Conservation (phyloP, 2,888 invertebrate genomes). For the Lasius fuliginosus region DNA sequence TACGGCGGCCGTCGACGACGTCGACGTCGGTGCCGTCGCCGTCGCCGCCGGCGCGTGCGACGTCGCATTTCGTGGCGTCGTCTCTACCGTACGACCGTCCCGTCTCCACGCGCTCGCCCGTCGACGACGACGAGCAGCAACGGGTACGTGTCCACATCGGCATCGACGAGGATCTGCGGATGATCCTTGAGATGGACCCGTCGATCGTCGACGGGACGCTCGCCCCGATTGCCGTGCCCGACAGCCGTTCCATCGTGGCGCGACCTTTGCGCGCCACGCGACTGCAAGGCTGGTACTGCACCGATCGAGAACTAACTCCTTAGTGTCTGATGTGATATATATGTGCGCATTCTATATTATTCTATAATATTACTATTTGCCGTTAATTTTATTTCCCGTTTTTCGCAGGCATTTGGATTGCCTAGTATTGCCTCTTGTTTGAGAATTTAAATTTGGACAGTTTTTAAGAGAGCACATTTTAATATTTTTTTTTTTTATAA, state of each 20-base stretch:
- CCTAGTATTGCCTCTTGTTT: background rate
- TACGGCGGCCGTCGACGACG: slow-evolving; percentile 41
- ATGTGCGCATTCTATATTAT: slow-evolving; percentile 44
- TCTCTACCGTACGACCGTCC: slow-evolving; percentile 31
- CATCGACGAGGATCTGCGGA: slow-evolving; percentile 88
- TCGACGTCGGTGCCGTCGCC: slow-evolving; percentile 59
- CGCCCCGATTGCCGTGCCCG: slow-evolving; percentile 59
- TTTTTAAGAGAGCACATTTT: background rate
- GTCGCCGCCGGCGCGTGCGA: slow-evolving; percentile 55
- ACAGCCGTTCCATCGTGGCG: slow-evolving; percentile 72
- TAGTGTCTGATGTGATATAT: slow-evolving; percentile 58
- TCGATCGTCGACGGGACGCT: slow-evolving; percentile 87
- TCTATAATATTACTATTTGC: slow-evolving; percentile 19
- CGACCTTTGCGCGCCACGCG: slow-evolving; percentile 79
- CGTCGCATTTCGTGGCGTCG: slow-evolving; percentile 45
- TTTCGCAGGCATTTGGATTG: background rate
- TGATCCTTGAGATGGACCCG: slow-evolving; percentile 89
- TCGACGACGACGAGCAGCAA: slow-evolving; percentile 63
- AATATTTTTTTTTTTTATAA: background rate
- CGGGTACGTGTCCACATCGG: slow-evolving; percentile 87
- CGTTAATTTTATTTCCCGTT: slow-evolving; percentile 12
- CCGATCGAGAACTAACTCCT: slow-evolving; percentile 64
- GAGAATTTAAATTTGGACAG: background rate
- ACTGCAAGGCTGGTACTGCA: slow-evolving; percentile 85
- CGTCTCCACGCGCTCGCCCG: slow-evolving; percentile 18